Conservation (phyloP, 2,888 invertebrate genomes). For the Ectobius pallidus region DNA sequence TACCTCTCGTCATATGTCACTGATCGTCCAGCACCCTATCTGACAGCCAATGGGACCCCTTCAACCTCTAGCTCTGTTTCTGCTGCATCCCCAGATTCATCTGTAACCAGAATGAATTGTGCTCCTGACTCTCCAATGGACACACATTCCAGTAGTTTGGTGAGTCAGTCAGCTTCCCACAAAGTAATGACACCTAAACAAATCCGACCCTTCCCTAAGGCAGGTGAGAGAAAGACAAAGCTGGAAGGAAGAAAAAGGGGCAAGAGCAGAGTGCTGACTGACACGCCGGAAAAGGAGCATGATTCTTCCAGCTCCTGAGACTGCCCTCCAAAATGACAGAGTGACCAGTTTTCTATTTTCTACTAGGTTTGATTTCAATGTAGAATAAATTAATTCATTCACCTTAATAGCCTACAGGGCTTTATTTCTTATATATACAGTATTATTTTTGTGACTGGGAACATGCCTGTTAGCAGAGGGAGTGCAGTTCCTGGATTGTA, state of each 20-base stretch:
- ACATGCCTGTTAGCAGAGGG: no score
- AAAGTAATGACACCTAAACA: not conserved
- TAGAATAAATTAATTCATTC: no score
- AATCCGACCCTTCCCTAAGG: not conserved
- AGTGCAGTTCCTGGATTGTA: not conserved
- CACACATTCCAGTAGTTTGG: not conserved
- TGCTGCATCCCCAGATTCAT: not conserved
- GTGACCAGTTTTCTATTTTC: no score
- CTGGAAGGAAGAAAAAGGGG: not conserved
- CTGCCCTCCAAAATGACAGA: no score
- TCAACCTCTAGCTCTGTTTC: not conserved
- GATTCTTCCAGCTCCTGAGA: no score
- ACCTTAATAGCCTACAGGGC: no score
- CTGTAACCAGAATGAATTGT: not conserved
- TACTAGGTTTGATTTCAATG: no score
- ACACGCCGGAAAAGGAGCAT: no score
- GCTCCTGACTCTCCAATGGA: no score
- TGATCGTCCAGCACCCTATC: not conserved
- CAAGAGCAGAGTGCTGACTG: not conserved
- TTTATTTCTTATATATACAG: no score
- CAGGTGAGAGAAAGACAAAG: not conserved
- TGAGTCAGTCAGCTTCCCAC: not conserved
- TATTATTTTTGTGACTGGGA: no score
- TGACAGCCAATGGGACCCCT: not conserved
- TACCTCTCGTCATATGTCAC: not conserved